phyloP scores from a whole-genome alignment of 1,140 invertebrate species.

The Cylas formicarius region DNA sequence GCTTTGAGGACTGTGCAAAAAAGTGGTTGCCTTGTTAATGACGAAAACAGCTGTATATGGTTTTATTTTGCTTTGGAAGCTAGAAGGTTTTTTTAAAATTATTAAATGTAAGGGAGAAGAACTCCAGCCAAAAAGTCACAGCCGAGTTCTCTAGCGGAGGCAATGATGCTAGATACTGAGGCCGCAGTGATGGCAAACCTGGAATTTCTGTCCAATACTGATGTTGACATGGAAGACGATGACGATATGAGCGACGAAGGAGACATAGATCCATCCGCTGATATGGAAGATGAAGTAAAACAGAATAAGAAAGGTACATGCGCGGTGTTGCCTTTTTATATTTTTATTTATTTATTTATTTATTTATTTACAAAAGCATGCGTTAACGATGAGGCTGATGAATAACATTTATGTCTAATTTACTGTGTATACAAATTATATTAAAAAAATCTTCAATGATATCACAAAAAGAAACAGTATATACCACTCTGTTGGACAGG shows the following conservation, averaged over 20 bases:
- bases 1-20: no score
- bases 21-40: no score
- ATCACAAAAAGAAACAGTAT: no score
- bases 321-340: no score
- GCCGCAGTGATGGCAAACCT: conserved; percentile 93
- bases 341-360: background rate
- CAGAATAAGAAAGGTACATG: conserved; percentile 46
- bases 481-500: no score
- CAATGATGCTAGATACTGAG: conserved; percentile 81
- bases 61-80: no score
- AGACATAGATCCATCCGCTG: conserved; percentile 50
- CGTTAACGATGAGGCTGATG: no score
- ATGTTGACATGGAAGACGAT: conserved; percentile 86
- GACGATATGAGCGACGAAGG: conserved; percentile 70
- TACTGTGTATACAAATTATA: no score
- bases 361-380: no score
- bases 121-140: conserved; percentile 52
- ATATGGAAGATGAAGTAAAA: conserved; percentile 54
- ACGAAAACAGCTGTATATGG: no score
- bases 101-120: conserved; percentile 41
- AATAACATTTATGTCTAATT: no score
- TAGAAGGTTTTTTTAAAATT: background rate
- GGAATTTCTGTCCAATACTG: conserved; percentile 79
- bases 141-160: conserved; percentile 57
- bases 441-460: no score